These are phyloP conservation scores for Limnephilus rhombicus DNA, from an alignment of 2,888 invertebrate species.

Conservation along the genomic window DNA sequence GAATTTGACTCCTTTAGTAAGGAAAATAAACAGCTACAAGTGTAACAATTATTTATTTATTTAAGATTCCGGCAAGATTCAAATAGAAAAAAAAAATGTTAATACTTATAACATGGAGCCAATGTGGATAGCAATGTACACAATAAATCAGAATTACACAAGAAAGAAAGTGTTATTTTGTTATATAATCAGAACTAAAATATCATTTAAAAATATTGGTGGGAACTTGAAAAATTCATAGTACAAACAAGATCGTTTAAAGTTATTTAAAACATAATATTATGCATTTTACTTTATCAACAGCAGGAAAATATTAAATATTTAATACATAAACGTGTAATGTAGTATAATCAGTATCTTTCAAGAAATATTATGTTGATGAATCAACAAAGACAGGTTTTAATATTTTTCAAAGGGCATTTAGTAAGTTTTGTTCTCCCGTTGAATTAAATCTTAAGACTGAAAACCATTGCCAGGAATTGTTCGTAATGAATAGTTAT, in stretches of 20 bases:
- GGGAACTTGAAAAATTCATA: neutral
- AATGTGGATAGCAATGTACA: neutral
- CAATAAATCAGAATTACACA: neutral
- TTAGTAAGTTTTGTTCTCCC: neutral
- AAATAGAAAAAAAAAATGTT: neutral
- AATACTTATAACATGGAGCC: neutral
- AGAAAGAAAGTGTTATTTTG: neutral
- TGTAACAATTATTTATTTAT: neutral
- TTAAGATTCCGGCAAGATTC: neutral
- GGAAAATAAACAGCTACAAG: neutral
- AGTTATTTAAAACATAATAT: neutral
- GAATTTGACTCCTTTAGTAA: neutral
- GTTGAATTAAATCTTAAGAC: constrained; percentile 82
- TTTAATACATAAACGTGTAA: neutral
- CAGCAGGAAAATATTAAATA: neutral
- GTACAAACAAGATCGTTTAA: neutral
- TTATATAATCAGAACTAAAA: neutral
- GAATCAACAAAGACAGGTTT: neutral
- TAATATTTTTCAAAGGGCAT: neutral
- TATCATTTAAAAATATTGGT: neutral
- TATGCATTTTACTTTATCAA: neutral
- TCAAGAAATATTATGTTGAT: neutral
- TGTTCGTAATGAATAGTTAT: constrained; percentile 97
- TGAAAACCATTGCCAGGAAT: constrained; percentile 94
- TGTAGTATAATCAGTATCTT: neutral